Evolutionary conservation across 92 coral and sea anemone species (phyloP), one percentile per base, ranked within the genome.

Genomic region (Bergia sp.): DNA sequence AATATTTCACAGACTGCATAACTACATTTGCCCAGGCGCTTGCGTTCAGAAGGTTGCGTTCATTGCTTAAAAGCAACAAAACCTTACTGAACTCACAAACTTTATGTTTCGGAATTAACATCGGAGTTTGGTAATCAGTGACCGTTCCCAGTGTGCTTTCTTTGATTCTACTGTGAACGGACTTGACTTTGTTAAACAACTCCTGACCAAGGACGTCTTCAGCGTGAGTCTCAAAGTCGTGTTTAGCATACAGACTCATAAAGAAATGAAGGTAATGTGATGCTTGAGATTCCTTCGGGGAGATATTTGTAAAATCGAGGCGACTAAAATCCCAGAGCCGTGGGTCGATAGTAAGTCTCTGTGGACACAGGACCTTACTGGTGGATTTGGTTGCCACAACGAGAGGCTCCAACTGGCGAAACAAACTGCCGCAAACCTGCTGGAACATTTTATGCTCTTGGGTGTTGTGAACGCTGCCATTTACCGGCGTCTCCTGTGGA

Each of bases 361-460:
- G 86, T 10, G 76, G 86, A 47, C 53, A 82, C 37, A 11, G n/a
- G 23, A 82, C 75, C 3, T 65, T 15, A 65, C 18, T 23, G 21
- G 61, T 65, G 8, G 36, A 37, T 65, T 12, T 65, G 18, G 57
- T 38, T 42, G 53, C 21, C 21, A 41, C 6, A 18, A 49, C 76
- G 49, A 18, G 36, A 42, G 38, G 76, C 39, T 82, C 86, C 1
- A 82, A n/a, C 36, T 64, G 76, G 11, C 53, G 76, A 18, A 82
- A 65, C 40, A 82, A 45, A 65, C 76, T 82, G 55, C 86, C 7
- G 18, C 75, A 64, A 40, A 82, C 86, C 69, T 82, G 76, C 21
- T 40, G 86, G 55, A 82, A 82, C 86, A 82, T 82, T 82, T 23
- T 82, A 4, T 38, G 23, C 57, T 82, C 86, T 18, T 82, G 86